Percentiles rank a stretch among this genome's conserved stretches.
Evolutionary conservation across 1,140 invertebrate genomes (phyloP).

Genomic region (Drosophila serrata): DNA sequence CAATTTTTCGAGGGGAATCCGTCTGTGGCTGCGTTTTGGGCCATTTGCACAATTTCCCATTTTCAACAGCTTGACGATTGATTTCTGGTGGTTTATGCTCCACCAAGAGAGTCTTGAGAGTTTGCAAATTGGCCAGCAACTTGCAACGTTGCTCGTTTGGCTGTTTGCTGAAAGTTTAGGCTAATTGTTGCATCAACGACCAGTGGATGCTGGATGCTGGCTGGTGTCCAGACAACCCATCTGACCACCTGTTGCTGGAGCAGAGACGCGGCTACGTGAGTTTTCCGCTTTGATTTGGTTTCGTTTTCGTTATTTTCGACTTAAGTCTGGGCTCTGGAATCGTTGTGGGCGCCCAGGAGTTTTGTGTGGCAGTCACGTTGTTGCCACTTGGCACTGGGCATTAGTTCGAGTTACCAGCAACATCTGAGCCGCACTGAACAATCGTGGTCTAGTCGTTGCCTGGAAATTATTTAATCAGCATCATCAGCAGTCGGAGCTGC

Average conservation of each 20-base stretch:
- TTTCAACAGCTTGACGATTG: conserved; percentile 81
- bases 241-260: conserved; percentile 72
- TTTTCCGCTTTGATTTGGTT: conserved; percentile 31
- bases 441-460: conserved; percentile 44
- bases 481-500: conserved; percentile 38
- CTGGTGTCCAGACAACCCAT: conserved; percentile 60
- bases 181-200: conserved; percentile 79
- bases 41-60: conserved; percentile 75
- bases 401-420: conserved; percentile 36
- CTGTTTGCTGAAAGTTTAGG: conserved; percentile 69
- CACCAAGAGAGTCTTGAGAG: conserved; percentile 32
- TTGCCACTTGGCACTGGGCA: conserved; percentile 77
- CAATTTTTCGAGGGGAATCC: conserved; percentile 44
- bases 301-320: conserved; percentile 14
- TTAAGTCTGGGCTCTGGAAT: conserved; percentile 13
- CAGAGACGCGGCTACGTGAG: conserved; percentile 43
- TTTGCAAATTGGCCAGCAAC: conserved; percentile 66
- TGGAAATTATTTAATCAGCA: conserved; percentile 58
- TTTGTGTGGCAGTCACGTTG: conserved; percentile 71
- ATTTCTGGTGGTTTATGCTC: conserved; percentile 54
- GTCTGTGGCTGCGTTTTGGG: conserved; percentile 35
- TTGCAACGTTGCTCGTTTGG: conserved; percentile 63
- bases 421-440: conserved; percentile 31
- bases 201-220: conserved; percentile 24
- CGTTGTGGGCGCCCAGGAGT: conserved; percentile 54